Conservation (phyloP, 2,113 vertebrate genomes). For the Limanda limanda region DNA sequence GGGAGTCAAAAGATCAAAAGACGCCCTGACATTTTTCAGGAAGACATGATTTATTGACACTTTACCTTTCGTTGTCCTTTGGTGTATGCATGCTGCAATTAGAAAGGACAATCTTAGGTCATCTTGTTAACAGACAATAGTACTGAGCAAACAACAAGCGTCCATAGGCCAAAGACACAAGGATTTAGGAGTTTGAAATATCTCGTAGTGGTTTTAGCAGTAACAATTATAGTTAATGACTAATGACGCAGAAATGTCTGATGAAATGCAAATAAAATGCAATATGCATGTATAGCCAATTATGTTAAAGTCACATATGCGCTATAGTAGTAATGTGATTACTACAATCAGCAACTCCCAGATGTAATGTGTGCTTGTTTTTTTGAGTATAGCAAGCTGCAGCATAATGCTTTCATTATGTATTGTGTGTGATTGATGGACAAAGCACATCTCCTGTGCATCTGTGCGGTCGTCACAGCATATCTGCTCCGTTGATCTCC, state of each 20-base stretch:
- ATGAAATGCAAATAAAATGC: constrained; percentile 3
- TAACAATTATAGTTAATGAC: not conserved
- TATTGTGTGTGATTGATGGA: not conserved
- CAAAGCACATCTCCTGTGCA: not conserved
- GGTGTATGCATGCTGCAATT: constrained; percentile 28
- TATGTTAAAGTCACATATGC: not conserved
- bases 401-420: constrained; percentile 15
- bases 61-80: constrained; percentile 3
- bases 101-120: constrained; percentile 29
- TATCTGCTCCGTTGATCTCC: constrained; percentile 6
- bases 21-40: constrained; percentile 24
- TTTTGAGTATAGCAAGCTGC: not conserved
- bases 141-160: not conserved
- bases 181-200: not conserved
- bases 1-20: constrained; percentile 45
- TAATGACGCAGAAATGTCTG: not conserved
- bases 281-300: not conserved
- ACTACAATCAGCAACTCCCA: not conserved
- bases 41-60: constrained; percentile 47
- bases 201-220: not conserved
- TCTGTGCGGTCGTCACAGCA: not conserved
- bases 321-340: not conserved
- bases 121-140: not conserved
- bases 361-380: constrained; percentile 25
- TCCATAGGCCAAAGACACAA: not conserved